A percentile compares a stretch with the other conserved stretches of the same genome.
These are phyloP conservation scores for Chaenodraco wilsoni DNA, from an alignment of 2,797 vertebrate genomes.

Conservation along the genomic window DNA sequence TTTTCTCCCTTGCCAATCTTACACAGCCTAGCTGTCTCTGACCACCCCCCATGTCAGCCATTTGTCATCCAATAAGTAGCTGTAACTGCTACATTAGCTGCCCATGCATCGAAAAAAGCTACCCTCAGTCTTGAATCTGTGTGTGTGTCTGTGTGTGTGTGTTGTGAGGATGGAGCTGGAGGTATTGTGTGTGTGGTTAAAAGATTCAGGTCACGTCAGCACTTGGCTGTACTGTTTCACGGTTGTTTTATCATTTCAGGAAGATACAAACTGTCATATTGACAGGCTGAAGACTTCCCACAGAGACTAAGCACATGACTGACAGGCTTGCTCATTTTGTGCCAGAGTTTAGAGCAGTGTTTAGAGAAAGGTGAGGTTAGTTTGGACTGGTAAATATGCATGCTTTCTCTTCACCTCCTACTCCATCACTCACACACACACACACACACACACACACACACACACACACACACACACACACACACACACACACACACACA, in stretches of 20 bases:
- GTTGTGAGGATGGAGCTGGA: constrained; percentile 7
- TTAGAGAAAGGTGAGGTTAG: constrained; percentile 35
- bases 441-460: constrained; percentile 23
- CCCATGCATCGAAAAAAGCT: constrained; percentile 53
- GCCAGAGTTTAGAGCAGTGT: constrained; percentile 34
- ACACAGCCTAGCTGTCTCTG: constrained; percentile 18
- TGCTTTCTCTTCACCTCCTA: neutral
- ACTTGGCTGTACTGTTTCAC: constrained; percentile 54
- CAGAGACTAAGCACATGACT: constrained; percentile 56
- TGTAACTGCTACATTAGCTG: constrained; percentile 80
- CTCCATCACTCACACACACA: neutral
- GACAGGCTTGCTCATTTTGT: constrained; percentile 56
- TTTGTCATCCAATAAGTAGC: constrained; percentile 77
- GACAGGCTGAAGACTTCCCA: constrained; percentile 33
- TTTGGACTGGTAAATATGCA: constrained; percentile 23
- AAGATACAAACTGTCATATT: constrained; percentile 41
- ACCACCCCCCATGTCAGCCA: constrained; percentile 61
- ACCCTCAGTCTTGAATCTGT: constrained; percentile 52
- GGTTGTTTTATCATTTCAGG: constrained; percentile 51
- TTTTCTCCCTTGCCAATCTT: constrained; percentile 11
- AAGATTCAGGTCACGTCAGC: constrained; percentile 40
- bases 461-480: too few species aligned
- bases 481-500: constrained; percentile 12
- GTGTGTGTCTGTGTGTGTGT: constrained; percentile 27
- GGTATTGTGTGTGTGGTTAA: constrained; percentile 34